Conservation (phyloP, 2,797 vertebrate species). For the Mormyrus proboscirostris region DNA sequence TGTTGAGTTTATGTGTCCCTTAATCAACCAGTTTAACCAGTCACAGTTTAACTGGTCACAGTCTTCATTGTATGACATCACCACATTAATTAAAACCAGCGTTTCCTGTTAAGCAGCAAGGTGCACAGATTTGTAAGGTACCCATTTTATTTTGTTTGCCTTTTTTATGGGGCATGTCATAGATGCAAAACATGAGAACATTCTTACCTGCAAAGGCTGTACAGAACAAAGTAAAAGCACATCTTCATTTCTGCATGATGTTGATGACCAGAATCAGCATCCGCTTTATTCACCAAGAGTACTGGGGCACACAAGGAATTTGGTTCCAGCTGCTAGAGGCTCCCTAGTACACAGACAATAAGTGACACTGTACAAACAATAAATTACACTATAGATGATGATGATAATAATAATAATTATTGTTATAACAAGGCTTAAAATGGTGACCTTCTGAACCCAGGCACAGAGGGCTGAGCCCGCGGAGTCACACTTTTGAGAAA, state of each 20-base stretch:
- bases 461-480: neutral
- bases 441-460: neutral
- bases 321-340: no score
- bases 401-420: neutral
- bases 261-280: neutral
- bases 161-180: neutral
- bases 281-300: no score
- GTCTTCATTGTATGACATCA: neutral
- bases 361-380: no score
- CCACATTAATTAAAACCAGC: neutral
- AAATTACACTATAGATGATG: neutral
- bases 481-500: neutral
- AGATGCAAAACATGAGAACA: neutral
- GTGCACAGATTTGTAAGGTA: neutral
- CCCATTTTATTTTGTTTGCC: neutral
- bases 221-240: neutral
- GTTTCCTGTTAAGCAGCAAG: neutral
- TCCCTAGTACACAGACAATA: no score
- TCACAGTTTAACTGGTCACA: neutral
- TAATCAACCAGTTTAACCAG: neutral
- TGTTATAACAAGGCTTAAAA: neutral
- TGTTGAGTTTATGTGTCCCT: neutral
- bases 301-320: no score
- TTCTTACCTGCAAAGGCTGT: neutral
- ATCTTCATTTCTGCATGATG: neutral